Evolutionary conservation across 2,888 invertebrate species (phyloP).

Genomic region (Nycteola revayana): DNA sequence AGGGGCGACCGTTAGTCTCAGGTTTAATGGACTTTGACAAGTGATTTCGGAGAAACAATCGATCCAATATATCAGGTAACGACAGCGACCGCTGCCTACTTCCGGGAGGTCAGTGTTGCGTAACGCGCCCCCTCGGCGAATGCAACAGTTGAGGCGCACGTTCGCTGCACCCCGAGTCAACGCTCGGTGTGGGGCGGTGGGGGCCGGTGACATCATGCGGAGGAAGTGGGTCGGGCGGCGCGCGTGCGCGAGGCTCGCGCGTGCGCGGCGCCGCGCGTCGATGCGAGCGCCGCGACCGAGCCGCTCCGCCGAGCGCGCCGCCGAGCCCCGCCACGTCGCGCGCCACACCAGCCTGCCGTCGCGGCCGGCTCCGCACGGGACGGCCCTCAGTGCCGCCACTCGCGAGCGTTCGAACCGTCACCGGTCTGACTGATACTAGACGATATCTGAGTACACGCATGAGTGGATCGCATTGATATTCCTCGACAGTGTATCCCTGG

Average conservation of each 20-base stretch:
- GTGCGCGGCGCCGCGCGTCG: slow-evolving; percentile 31
- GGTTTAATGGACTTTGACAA: too few species aligned
- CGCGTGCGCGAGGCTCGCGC: slow-evolving; percentile 26
- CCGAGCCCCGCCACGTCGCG: background rate
- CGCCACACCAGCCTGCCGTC: too few species aligned
- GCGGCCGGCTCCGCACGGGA: too few species aligned
- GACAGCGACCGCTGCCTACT: slow-evolving; percentile 6
- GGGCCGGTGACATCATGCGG: slow-evolving; percentile 2
- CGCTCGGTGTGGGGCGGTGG: slow-evolving; percentile 9
- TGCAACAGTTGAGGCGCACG: slow-evolving; percentile 15
- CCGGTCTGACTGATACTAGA: too few species aligned
- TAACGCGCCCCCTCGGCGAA: slow-evolving; percentile 3
- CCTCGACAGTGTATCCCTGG: too few species aligned
- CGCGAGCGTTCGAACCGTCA: background rate
- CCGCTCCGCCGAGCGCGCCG: slow-evolving; percentile 19
- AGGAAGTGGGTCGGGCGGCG: slow-evolving; percentile 9
- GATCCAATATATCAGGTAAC: slow-evolving; percentile 14
- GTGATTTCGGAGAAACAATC: slow-evolving; percentile 15
- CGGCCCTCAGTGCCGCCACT: slow-evolving; percentile 9
- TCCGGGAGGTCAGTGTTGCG: slow-evolving; percentile 2
- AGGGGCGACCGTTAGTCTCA: too few species aligned
- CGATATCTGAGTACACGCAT: too few species aligned
- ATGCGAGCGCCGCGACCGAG: slow-evolving; percentile 28
- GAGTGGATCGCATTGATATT: too few species aligned
- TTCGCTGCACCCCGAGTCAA: background rate